Evolutionary conservation across 2,113 vertebrate genomes (phyloP).

Genomic region (Corythornis cristatus): DNA sequence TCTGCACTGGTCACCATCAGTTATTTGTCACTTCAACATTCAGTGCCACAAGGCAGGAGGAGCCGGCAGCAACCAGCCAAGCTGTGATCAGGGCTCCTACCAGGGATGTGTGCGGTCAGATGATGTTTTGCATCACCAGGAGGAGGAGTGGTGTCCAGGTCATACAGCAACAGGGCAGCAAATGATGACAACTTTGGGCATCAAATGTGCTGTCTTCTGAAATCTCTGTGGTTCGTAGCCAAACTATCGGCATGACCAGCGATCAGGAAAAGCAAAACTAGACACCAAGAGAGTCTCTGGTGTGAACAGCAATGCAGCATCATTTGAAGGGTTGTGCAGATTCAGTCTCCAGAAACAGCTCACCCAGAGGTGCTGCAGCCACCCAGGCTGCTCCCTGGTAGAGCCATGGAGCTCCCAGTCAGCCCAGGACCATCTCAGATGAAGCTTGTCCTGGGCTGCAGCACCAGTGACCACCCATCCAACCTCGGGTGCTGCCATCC

Average conservation of each 20-base stretch:
- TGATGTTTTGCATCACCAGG: background rate
- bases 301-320: fast-evolving
- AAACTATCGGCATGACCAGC: background rate
- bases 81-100: background rate
- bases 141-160: background rate
- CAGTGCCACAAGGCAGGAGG: background rate
- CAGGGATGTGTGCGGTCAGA: background rate
- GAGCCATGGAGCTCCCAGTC: background rate
- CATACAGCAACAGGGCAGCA: background rate
- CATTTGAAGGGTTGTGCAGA: background rate
- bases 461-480: background rate
- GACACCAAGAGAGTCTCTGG: background rate
- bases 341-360: background rate
- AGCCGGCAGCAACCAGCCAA: background rate
- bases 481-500: fast-evolving
- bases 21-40: background rate
- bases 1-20: background rate
- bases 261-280: background rate
- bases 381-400: background rate
- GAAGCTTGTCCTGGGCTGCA: background rate
- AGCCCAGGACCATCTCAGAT: fast-evolving
- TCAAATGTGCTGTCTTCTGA: background rate
- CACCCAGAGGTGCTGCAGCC: background rate
- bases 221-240: background rate
- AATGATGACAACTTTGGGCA: background rate